Conservation (phyloP, 1,140 invertebrate species). For the Ceratoteleas bidentatus region DNA sequence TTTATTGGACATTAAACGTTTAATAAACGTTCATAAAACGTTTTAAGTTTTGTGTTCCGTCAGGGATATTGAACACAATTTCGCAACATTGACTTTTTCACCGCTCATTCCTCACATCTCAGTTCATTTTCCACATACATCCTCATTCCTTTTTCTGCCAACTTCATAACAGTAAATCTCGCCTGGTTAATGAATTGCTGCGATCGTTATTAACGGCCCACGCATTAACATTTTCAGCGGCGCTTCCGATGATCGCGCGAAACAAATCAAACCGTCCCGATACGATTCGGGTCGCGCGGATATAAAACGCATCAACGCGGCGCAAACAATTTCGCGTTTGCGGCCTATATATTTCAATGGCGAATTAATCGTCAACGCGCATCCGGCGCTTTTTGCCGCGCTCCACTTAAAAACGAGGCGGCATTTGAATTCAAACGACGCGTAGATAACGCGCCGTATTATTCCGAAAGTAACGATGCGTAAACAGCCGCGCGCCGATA, state of each 20-base stretch:
- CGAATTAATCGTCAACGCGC: constrained; percentile 28
- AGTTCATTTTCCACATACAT: too few relatives aligned
- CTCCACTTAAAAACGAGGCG: constrained; percentile 51
- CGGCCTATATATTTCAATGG: constrained; percentile 25
- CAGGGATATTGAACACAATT: too few relatives aligned
- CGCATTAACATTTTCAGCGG: background rate
- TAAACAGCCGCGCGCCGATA: constrained; percentile 54
- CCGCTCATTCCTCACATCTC: too few relatives aligned
- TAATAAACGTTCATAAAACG: too few relatives aligned
- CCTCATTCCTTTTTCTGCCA: too few relatives aligned
- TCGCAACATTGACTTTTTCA: too few relatives aligned
- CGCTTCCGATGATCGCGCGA: background rate
- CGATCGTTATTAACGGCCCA: background rate
- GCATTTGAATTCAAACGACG: constrained; percentile 65
- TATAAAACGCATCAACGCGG: constrained; percentile 1
- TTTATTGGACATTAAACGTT: too few relatives aligned
- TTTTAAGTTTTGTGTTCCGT: too few relatives aligned
- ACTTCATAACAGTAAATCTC: too few relatives aligned
- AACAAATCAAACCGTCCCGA: background rate
- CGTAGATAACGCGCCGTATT: constrained; percentile 62
- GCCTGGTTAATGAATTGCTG: too few relatives aligned
- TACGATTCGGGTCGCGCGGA: background rate
- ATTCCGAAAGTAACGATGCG: constrained; percentile 63
- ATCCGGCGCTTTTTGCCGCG: constrained; percentile 30
- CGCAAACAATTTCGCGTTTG: constrained; percentile 1